Conservation (phyloP, 2,888 invertebrate genomes). For the Pedicia rivosa region DNA sequence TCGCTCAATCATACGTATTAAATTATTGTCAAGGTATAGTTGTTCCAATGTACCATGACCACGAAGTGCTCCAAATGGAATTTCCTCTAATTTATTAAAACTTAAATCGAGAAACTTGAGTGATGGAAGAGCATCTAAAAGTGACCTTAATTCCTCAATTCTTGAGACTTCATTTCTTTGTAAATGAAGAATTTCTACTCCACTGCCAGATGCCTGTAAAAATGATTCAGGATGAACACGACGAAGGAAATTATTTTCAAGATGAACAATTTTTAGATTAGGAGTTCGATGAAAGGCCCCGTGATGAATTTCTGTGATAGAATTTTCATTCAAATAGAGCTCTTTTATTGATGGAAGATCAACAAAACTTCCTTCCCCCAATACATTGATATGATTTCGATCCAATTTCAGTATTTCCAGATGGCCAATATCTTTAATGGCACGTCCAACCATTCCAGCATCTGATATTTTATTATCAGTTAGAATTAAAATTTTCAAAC, state of each 20-base stretch:
- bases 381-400: constrained; percentile 49
- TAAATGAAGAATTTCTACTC: constrained; percentile 61
- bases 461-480: constrained; percentile 58
- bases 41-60: constrained; percentile 69
- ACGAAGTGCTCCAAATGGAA: constrained; percentile 60
- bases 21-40: constrained; percentile 65
- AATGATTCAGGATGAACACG: constrained; percentile 72
- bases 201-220: constrained; percentile 53
- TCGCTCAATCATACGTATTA: constrained; percentile 52
- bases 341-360: constrained; percentile 54
- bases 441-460: constrained; percentile 66
- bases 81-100: constrained; percentile 55
- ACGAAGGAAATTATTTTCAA: constrained; percentile 60
- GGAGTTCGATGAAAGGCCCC: constrained; percentile 71
- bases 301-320: constrained; percentile 56
- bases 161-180: constrained; percentile 62
- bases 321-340: constrained; percentile 52
- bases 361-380: constrained; percentile 64
- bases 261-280: constrained; percentile 49
- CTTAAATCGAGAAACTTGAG: constrained; percentile 65
- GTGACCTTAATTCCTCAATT: constrained; percentile 53
- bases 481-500: constrained; percentile 49
- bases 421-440: constrained; percentile 56
- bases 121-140: constrained; percentile 61
- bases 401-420: constrained; percentile 54